Conservation (phyloP, 2,888 invertebrate species). For the Eurois occulta region DNA sequence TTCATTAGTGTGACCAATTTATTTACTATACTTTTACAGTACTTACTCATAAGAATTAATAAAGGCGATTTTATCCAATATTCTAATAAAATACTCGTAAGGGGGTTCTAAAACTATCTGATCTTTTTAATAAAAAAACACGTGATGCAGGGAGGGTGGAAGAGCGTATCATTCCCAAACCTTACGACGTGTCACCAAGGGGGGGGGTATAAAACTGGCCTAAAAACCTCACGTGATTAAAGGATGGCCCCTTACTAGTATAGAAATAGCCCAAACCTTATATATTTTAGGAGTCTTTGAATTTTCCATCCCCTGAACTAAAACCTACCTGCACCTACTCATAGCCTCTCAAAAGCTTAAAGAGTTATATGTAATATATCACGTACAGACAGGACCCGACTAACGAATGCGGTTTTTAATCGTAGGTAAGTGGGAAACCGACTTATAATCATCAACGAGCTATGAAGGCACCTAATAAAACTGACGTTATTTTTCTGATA, state of each 20-base stretch:
- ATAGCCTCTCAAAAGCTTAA: slow-evolving; percentile 9
- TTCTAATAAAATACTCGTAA: background rate
- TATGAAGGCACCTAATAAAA: slow-evolving; percentile 2
- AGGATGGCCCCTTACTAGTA: background rate
- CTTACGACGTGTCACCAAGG: background rate
- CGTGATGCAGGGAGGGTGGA: background rate
- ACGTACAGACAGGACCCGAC: slow-evolving; percentile 1
- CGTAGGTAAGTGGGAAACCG: slow-evolving; percentile 1
- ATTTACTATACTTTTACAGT: slow-evolving; percentile 21
- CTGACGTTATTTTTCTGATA: slow-evolving; percentile 71
- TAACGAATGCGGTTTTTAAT: background rate
- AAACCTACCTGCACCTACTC: slow-evolving; percentile 6
- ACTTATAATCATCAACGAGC: background rate
- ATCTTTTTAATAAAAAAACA: background rate
- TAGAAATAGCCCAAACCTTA: slow-evolving; percentile 16
- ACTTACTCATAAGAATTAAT: background rate
- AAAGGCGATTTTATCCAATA: slow-evolving; percentile 9
- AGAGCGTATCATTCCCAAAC: background rate
- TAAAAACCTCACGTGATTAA: background rate
- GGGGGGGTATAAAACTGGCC: background rate
- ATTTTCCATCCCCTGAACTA: slow-evolving; percentile 1
- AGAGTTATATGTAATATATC: background rate
- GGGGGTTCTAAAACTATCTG: background rate
- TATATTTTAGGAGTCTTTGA: background rate
- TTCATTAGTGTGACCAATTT: background rate